Evolutionary conservation across 2,888 invertebrate species (phyloP).

Genomic region (Andricus quercusramuli): DNA sequence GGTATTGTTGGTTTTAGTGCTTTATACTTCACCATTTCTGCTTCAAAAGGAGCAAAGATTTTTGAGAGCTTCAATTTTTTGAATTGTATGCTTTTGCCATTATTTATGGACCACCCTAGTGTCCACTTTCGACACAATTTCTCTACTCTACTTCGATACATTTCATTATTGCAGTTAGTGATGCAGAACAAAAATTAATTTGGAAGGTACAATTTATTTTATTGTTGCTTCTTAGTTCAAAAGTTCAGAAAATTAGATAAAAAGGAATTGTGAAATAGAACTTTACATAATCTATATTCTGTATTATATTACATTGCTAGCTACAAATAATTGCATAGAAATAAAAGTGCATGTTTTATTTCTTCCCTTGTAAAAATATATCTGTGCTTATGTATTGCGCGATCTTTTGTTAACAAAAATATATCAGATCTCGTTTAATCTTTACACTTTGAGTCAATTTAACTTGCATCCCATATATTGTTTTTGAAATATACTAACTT

Average conservation of each 20-base stretch:
- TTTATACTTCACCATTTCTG: too few species aligned
- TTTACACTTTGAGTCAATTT: slow-evolving; percentile 48
- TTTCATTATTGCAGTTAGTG: not conserved
- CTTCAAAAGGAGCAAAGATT: too few species aligned
- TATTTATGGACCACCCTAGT: too few species aligned
- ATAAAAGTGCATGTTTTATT: slow-evolving; percentile 37
- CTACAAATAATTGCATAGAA: too few species aligned
- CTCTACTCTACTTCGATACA: not conserved
- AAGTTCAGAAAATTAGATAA: too few species aligned
- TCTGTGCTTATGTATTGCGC: slow-evolving; percentile 15
- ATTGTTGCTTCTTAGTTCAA: slow-evolving; percentile 34
- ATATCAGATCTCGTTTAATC: not conserved
- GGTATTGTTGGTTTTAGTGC: too few species aligned
- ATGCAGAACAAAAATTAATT: not conserved
- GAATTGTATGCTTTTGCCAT: too few species aligned
- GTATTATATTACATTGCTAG: too few species aligned
- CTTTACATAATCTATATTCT: too few species aligned
- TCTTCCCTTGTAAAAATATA: slow-evolving; percentile 1
- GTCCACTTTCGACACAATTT: too few species aligned
- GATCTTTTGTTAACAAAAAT: not conserved
- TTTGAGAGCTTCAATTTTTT: too few species aligned
- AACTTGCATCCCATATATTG: slow-evolving; percentile 19
- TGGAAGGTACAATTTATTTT: not conserved
- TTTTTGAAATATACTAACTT: not conserved
- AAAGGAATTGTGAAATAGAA: too few species aligned